Evolutionary conservation across 2,113 vertebrate species (phyloP).

Genomic region (Noturus placidus): DNA sequence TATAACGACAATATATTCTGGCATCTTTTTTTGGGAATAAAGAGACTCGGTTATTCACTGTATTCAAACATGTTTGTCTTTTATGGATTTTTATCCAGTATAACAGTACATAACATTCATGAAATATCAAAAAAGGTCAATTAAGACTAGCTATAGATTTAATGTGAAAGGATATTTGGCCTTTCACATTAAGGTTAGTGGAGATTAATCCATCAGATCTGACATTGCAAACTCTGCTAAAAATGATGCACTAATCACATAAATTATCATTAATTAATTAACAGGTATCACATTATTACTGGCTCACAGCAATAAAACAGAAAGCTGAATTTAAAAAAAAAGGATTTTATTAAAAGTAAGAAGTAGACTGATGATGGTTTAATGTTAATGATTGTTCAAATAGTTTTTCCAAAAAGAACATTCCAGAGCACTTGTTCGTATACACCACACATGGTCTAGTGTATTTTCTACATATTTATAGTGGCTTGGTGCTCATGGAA

Average conservation of each 20-base stretch:
- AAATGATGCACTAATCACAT: neutral
- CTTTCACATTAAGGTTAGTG: too few species aligned
- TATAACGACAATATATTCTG: neutral
- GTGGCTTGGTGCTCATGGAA: neutral
- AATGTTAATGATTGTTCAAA: neutral
- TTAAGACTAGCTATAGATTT: neutral
- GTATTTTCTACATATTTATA: neutral
- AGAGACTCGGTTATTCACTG: neutral
- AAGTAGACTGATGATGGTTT: neutral
- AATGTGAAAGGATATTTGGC: too few species aligned
- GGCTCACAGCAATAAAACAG: neutral
- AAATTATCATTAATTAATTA: neutral
- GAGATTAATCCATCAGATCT: neutral
- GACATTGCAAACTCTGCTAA: neutral
- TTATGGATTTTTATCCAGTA: neutral
- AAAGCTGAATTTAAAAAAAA: neutral
- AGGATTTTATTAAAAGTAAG: neutral
- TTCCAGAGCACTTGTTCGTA: neutral
- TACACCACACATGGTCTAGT: neutral
- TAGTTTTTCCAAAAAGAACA: neutral
- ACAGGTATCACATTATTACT: neutral
- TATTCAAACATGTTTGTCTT: neutral
- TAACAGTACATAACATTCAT: neutral
- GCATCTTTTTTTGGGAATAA: too few species aligned
- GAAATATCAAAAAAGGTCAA: too few species aligned